Conservation (phyloP, 2,888 invertebrate genomes). For the Agrenia bidenticulata region DNA sequence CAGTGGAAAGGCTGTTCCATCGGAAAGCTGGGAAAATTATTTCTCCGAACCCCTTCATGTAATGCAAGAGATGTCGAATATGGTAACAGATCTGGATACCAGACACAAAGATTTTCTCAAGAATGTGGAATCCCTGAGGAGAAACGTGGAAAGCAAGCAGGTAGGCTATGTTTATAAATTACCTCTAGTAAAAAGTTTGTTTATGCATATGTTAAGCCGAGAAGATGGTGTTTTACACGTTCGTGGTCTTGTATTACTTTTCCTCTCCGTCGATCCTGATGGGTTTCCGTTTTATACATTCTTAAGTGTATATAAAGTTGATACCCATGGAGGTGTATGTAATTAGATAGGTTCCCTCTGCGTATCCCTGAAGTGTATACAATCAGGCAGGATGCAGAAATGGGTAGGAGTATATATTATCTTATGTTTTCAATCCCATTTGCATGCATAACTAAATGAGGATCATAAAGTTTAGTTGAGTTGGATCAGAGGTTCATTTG, state of each 20-base stretch:
- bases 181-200: not conserved
- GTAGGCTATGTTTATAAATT: conserved; percentile 55
- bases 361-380: not conserved
- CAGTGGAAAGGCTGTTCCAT: conserved; percentile 83
- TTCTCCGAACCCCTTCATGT: conserved; percentile 52
- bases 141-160: conserved; percentile 73
- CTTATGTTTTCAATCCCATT: conserved; percentile 35
- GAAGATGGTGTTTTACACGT: too few relatives aligned
- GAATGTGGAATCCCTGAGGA: conserved; percentile 67
- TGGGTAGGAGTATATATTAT: not conserved
- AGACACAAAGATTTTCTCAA: conserved; percentile 66
- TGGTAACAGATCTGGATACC: conserved; percentile 54
- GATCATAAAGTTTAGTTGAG: conserved; percentile 39
- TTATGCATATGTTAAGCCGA: too few relatives aligned
- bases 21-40: conserved; percentile 69
- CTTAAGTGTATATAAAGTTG: not conserved
- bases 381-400: not conserved
- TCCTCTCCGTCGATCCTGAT: not conserved
- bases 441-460: conserved; percentile 43
- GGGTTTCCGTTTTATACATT: conserved; percentile 5
- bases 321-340: not conserved
- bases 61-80: conserved; percentile 49
- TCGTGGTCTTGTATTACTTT: not conserved
- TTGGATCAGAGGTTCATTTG: conserved; percentile 26
- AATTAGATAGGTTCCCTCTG: conserved; percentile 3